These are phyloP conservation scores for Drosophila atripex DNA, from an alignment of 2,888 invertebrate genomes.

Conservation along the genomic window DNA sequence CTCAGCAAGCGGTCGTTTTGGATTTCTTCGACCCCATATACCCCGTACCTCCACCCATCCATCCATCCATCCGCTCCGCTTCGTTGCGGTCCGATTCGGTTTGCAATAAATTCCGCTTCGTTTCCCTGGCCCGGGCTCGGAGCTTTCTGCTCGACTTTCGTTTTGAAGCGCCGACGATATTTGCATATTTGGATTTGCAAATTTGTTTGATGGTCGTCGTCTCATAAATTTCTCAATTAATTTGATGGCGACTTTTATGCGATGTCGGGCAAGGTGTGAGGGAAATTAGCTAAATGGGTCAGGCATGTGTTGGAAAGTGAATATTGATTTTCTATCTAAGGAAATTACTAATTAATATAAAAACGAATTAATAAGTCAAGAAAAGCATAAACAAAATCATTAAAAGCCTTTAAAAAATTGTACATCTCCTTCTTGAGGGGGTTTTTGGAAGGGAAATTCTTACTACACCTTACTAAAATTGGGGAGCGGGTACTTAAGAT, in stretches of 20 bases:
- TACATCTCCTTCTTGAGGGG: neutral
- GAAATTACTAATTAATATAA: conserved; percentile 11
- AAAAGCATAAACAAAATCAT: too few relatives aligned
- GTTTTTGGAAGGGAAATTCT: conserved; percentile 31
- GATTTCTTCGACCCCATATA: neutral
- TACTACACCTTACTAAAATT: conserved; percentile 14
- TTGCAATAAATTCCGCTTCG: conserved; percentile 52
- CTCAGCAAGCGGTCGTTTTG: conserved; percentile 69
- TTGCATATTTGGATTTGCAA: conserved; percentile 76
- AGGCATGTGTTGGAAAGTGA: conserved; percentile 25
- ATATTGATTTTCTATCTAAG: conserved; percentile 12
- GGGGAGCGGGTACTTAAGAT: conserved; percentile 39
- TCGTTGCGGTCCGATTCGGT: conserved; percentile 31
- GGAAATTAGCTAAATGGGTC: conserved; percentile 57
- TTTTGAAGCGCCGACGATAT: conserved; percentile 67
- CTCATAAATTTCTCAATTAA: conserved; percentile 75
- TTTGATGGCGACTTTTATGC: conserved; percentile 37
- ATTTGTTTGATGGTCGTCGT: conserved; percentile 55
- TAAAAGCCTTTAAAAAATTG: neutral
- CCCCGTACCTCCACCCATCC: conserved; percentile 11
- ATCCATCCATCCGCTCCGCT: neutral
- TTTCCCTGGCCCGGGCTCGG: conserved; percentile 29
- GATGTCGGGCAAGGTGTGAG: conserved; percentile 51
- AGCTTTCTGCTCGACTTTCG: conserved; percentile 46
- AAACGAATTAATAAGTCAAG: neutral